Conservation (phyloP, 2,113 vertebrate genomes). For the Caranx ignobilis region DNA sequence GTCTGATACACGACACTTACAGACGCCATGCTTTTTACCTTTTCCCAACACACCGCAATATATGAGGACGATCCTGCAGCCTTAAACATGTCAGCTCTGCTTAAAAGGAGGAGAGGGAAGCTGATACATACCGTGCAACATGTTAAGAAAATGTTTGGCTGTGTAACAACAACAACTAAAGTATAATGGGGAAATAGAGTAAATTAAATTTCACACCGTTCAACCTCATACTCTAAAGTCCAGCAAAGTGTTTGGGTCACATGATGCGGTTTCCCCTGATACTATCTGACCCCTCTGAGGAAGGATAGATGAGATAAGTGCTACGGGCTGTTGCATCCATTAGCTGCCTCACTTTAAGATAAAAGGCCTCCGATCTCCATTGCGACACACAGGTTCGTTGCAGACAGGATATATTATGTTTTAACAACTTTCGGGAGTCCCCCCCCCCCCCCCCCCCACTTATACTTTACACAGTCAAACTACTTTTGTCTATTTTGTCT, state of each 20-base stretch:
- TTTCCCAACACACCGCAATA: constrained; percentile 30
- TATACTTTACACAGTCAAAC: constrained; percentile 15
- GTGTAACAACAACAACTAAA: constrained; percentile 12
- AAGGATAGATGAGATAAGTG: constrained; percentile 68
- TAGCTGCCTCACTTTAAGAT: constrained; percentile 66
- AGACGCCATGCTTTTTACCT: constrained; percentile 53
- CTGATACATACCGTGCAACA: background rate
- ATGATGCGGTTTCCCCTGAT: constrained; percentile 55
- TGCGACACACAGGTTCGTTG: constrained; percentile 37
- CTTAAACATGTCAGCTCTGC: constrained; percentile 28
- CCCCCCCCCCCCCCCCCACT: background rate
- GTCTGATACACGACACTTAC: constrained; percentile 52
- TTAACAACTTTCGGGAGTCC: constrained; percentile 23
- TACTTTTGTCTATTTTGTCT: constrained; percentile 33
- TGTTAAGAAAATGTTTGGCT: background rate
- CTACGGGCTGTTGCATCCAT: constrained; percentile 64
- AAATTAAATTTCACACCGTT: constrained; percentile 58
- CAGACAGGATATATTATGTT: constrained; percentile 32
- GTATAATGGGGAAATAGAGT: constrained; percentile 24
- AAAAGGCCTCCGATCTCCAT: constrained; percentile 57
- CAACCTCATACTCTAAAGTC: constrained; percentile 27
- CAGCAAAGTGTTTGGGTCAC: constrained; percentile 47
- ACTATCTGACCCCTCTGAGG: constrained; percentile 42
- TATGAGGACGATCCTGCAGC: background rate
- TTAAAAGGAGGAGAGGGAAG: background rate